Base-by-base conservation (phyloP, 2,113 vertebrate species). In the Trematomus loennbergii region DNA sequence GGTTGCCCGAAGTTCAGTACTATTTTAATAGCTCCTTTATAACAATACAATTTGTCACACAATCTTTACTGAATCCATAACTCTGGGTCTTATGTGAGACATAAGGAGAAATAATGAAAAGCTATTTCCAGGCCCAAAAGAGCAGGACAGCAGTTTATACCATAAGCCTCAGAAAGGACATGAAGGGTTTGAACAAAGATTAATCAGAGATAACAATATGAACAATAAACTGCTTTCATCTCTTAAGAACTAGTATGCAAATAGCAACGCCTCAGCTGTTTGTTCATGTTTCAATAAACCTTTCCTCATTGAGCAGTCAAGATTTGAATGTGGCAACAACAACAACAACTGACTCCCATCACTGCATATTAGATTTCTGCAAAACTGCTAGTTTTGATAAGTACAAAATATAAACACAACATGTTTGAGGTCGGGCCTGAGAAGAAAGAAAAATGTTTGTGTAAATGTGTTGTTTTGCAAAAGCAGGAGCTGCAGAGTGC, bases 31-130 rank as follows among this genome's bases (percentile, higher is more conserved):
- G 49, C 75, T 74, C 50, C 52, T 79, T 80, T 81, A 25, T 82
- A 84, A 83, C 43, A 74, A 86, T 78, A 73, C 60, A 72, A 82
- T 90, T 89, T 88, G 83, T 86, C 83, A 87, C 78, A 86, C 69
- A 84, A 80, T 78, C 78, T 78, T 87, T 63, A 65, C 54, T 74
- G 52, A 69, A 72, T 43, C 33, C 17, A 12, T 70, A 73, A 78
- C 65, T 66, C 66, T 67, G 55, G 29, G 22, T 3, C 60, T 72
- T 65, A 17, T 63, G 75, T 25, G 74, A 69, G 36, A 80, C 61
- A 20, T 55, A 57, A 64, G 50, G 22, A 78, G 64, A 58, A 66
- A 71, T 43, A 49, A 58, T 73, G 65, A 86, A 82, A 77, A 65
- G 65, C 64, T 29, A 29, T 62, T 75, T 29, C 64, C 29, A 10